Evolutionary conservation across 2,113 vertebrate genomes (phyloP).

Genomic region (Chloropsis cyanopogon): DNA sequence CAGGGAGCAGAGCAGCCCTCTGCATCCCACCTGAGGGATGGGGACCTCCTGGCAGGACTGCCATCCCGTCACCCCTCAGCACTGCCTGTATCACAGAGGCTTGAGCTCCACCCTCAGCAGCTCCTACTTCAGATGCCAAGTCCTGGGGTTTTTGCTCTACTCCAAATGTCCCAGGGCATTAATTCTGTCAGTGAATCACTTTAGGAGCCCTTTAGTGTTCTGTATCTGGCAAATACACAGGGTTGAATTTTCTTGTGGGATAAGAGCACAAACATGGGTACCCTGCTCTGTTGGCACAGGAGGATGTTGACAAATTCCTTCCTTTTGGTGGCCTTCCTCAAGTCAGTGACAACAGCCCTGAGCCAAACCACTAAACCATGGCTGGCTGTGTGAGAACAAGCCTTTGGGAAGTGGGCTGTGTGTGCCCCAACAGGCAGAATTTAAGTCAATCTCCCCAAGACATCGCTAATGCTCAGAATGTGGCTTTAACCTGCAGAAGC

Average conservation of each 20-base stretch:
- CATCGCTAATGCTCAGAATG: background rate
- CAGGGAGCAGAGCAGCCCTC: background rate
- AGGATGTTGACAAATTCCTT: background rate
- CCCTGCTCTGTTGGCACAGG: background rate
- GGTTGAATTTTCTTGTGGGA: background rate
- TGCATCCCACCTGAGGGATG: rapidly evolving
- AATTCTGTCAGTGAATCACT: background rate
- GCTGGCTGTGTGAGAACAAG: background rate
- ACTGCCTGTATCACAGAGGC: rapidly evolving
- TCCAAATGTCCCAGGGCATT: rapidly evolving
- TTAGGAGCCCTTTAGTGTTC: background rate
- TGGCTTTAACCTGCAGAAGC: background rate
- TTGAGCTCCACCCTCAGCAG: background rate
- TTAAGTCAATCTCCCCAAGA: background rate
- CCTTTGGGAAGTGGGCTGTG: background rate
- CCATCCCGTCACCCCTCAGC: background rate
- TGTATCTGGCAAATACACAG: background rate
- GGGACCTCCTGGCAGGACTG: background rate
- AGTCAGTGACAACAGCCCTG: background rate
- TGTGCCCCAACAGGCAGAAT: background rate
- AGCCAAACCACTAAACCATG: background rate
- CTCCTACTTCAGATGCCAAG: background rate
- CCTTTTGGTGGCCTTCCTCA: background rate
- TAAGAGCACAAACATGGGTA: background rate
- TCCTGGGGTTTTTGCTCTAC: background rate